These are phyloP conservation scores for Schizothorax lantsangensis DNA, from an alignment of 2,797 vertebrate genomes.

Conservation along the genomic window DNA sequence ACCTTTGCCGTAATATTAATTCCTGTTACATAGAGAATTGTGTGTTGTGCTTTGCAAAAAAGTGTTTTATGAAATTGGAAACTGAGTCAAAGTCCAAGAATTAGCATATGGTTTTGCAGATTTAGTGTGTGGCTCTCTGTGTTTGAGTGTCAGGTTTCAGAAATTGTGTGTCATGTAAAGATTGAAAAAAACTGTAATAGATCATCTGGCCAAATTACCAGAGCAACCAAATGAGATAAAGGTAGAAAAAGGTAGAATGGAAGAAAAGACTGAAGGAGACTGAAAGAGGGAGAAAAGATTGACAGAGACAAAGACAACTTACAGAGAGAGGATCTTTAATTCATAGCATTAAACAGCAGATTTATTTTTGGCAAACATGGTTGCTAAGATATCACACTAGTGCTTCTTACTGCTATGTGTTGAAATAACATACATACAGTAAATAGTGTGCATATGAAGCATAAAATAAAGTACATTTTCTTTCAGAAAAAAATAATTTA, in stretches of 20 bases:
- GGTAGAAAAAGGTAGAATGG: background rate
- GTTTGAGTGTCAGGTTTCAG: too few relatives aligned
- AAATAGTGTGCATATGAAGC: constrained; percentile 38
- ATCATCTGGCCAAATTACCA: background rate
- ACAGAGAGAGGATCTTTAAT: constrained; percentile 53
- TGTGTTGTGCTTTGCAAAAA: too few relatives aligned
- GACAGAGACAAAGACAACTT: background rate
- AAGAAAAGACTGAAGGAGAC: background rate
- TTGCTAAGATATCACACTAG: constrained; percentile 8
- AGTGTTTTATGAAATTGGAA: too few relatives aligned
- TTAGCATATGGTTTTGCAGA: too few relatives aligned
- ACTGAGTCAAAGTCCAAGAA: too few relatives aligned
- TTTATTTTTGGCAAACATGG: constrained; percentile 31
- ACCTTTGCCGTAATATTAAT: too few relatives aligned
- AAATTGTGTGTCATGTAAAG: too few relatives aligned
- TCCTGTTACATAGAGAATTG: too few relatives aligned
- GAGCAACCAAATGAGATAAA: background rate
- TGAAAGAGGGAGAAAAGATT: background rate
- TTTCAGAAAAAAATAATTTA: constrained; percentile 51
- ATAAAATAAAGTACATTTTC: constrained; percentile 43
- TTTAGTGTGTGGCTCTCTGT: too few relatives aligned
- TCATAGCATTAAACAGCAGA: constrained; percentile 47
- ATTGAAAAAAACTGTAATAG: background rate
- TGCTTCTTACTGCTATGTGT: constrained; percentile 38
- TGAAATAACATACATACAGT: constrained; percentile 38